A percentile compares a stretch with the other conserved stretches of the same genome.
Conservation (phyloP, 2,888 invertebrate species). For the Pseudococcus viburni region DNA sequence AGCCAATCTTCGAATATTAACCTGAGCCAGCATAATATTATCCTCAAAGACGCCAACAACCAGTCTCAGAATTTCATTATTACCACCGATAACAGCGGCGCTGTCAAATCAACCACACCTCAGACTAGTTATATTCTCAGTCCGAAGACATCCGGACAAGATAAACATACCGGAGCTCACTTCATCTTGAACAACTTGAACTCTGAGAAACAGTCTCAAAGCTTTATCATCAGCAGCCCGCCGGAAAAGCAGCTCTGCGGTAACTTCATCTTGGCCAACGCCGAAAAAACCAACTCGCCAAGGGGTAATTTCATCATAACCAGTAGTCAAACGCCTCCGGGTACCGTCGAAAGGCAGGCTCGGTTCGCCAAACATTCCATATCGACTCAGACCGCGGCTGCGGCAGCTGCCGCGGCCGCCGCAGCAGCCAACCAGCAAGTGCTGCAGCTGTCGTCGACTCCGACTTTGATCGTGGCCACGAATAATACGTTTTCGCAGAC, state of each 20-base stretch:
- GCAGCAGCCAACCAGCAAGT: slow-evolving; percentile 69
- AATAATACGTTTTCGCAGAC: slow-evolving; percentile 71
- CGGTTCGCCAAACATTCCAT: slow-evolving; percentile 77
- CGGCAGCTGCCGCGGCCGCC: slow-evolving; percentile 73
- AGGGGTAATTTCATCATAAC: slow-evolving; percentile 67
- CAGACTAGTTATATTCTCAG: slow-evolving; percentile 69
- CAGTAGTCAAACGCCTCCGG: slow-evolving; percentile 66
- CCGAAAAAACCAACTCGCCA: slow-evolving; percentile 67
- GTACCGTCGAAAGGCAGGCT: slow-evolving; percentile 68
- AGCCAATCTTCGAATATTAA: slow-evolving; percentile 66
- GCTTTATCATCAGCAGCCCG: slow-evolving; percentile 69
- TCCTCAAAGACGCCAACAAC: slow-evolving; percentile 67
- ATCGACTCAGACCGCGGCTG: slow-evolving; percentile 80
- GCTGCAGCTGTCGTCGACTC: slow-evolving; percentile 69
- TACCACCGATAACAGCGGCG: slow-evolving; percentile 68
- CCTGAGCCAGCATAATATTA: slow-evolving; percentile 67
- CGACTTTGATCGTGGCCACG: slow-evolving; percentile 69
- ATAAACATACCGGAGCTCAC: slow-evolving; percentile 68
- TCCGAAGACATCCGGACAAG: slow-evolving; percentile 68
- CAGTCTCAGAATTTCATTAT: slow-evolving; percentile 72
- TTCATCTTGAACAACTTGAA: slow-evolving; percentile 68
- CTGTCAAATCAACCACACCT: slow-evolving; percentile 67
- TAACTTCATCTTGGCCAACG: slow-evolving; percentile 69
- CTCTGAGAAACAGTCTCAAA: slow-evolving; percentile 68
- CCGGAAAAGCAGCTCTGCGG: slow-evolving; percentile 69